phyloP scores from a whole-genome alignment of 2,797 vertebrate genomes.

The Mormyrus hasselquistii region DNA sequence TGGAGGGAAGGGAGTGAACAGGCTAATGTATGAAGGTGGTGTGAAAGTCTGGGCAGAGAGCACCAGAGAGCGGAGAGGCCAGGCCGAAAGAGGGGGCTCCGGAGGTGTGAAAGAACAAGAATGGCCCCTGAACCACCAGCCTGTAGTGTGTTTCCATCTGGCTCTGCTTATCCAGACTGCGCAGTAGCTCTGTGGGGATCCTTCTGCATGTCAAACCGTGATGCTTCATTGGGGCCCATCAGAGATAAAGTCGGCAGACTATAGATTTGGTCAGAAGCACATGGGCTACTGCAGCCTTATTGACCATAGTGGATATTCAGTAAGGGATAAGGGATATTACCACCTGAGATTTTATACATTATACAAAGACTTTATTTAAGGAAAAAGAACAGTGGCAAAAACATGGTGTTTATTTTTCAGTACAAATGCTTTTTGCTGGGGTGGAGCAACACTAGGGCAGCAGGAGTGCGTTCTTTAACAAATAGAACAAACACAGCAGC shows the following conservation, averaged over 20 bases:
- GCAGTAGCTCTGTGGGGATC: background rate
- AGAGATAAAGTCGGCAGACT: background rate
- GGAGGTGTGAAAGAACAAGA: background rate
- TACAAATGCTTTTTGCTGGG: conserved; percentile 56
- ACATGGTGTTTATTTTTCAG: conserved; percentile 53
- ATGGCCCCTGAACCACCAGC: background rate
- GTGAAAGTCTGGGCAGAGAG: background rate
- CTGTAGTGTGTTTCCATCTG: background rate
- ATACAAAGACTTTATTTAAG: conserved; percentile 8
- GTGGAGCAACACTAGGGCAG: conserved; percentile 34
- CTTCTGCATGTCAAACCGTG: background rate
- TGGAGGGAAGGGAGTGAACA: background rate
- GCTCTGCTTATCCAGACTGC: background rate
- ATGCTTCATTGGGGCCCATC: background rate
- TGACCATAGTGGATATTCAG: background rate
- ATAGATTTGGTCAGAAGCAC: background rate
- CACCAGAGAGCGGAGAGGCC: background rate
- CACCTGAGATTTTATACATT: background rate
- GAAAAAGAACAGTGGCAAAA: conserved; percentile 37
- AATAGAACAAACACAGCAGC: conserved; percentile 52
- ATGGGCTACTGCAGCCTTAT: background rate
- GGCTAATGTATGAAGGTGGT: background rate
- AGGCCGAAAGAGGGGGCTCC: background rate
- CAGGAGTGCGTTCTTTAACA: conserved; percentile 41
- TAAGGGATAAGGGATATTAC: background rate